phyloP scores from a whole-genome alignment of 2,888 invertebrate genomes.

The Hololepta plana region DNA sequence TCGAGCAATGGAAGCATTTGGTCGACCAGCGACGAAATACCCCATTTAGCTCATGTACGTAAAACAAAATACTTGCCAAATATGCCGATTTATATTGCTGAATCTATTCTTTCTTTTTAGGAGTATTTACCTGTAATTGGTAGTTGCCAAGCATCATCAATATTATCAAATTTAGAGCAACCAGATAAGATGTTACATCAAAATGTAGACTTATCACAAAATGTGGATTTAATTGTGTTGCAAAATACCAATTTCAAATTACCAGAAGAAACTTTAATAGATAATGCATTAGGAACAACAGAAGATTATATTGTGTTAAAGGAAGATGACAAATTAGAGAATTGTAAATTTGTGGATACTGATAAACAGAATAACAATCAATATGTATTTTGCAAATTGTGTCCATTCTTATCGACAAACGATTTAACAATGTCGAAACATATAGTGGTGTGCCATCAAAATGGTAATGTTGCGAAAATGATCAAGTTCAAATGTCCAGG shows the following conservation, averaged over 20 bases:
- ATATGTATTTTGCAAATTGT: constrained; percentile 24
- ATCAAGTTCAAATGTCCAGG: constrained; percentile 45
- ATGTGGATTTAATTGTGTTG: constrained; percentile 18
- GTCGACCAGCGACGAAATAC: too few relatives aligned
- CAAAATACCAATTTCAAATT: constrained; percentile 16
- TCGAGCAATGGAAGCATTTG: too few relatives aligned
- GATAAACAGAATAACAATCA: constrained; percentile 7
- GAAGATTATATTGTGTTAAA: too few relatives aligned
- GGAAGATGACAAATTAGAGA: too few relatives aligned
- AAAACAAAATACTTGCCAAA: too few relatives aligned
- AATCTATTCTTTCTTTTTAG: too few relatives aligned
- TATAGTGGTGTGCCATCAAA: constrained; percentile 26
- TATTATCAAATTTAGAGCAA: constrained; percentile 19
- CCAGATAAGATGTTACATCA: constrained; percentile 10
- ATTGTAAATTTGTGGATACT: constrained; percentile 2
- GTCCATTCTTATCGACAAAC: constrained; percentile 24
- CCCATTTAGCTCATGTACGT: too few relatives aligned
- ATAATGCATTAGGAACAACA: too few relatives aligned
- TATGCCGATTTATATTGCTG: too few relatives aligned
- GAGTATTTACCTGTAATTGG: constrained; percentile 23
- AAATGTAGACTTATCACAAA: constrained; percentile 13
- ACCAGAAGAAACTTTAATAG: too few relatives aligned
- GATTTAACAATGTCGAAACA: constrained; percentile 23
- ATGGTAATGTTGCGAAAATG: constrained; percentile 33
- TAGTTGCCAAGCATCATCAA: constrained; percentile 21